Conservation (phyloP, 2,797 vertebrate species). For the Poeciliopsis paucimaculata region DNA sequence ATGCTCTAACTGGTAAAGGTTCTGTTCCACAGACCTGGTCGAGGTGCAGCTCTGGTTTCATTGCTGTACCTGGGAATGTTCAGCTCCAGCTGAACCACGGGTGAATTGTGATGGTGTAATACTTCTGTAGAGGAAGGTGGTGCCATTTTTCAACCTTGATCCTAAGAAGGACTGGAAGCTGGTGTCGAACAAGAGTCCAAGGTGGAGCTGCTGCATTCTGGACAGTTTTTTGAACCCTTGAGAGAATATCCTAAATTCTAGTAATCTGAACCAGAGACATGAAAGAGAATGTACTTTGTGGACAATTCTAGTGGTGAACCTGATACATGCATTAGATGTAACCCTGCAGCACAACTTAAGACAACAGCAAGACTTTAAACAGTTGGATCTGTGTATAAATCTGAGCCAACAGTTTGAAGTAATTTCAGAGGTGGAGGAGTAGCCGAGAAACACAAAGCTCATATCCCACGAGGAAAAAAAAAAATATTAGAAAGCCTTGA, state of each 20-base stretch:
- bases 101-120: too few species aligned
- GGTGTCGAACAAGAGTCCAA: not conserved
- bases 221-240: not conserved
- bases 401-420: constrained; percentile 56
- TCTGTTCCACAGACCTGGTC: not conserved
- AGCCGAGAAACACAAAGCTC: constrained; percentile 63
- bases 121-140: too few species aligned
- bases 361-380: constrained; percentile 50
- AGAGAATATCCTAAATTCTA: not conserved
- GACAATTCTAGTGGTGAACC: constrained; percentile 22
- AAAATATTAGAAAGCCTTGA: constrained; percentile 67
- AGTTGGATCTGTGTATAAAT: constrained; percentile 51
- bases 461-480: constrained; percentile 60
- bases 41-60: not conserved
- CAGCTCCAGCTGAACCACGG: not conserved
- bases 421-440: constrained; percentile 59
- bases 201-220: not conserved
- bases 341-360: constrained; percentile 48
- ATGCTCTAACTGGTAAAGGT: not conserved
- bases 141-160: not conserved
- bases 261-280: not conserved
- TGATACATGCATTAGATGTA: constrained; percentile 32
- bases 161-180: not conserved
- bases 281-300: not conserved
- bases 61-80: not conserved